Evolutionary conservation across 2,113 vertebrate species (phyloP).

Genomic region (Tyrannus savana): DNA sequence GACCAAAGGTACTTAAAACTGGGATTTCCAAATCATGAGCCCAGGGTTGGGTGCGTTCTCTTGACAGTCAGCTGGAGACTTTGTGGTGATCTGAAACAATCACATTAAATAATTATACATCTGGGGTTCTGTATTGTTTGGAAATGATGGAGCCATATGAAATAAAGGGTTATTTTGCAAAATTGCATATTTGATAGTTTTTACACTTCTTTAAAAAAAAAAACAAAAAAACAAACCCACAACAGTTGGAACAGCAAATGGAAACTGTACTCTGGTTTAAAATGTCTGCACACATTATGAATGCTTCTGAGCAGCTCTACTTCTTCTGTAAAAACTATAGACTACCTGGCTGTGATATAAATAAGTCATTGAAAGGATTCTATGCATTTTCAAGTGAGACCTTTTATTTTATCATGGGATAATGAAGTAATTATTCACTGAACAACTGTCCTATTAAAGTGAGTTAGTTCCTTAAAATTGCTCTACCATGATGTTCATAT

Average conservation of each 20-base stretch:
- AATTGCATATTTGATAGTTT: slow-evolving; percentile 63
- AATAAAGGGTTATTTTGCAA: slow-evolving; percentile 68
- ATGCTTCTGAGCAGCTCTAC: slow-evolving; percentile 43
- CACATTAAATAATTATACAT: neutral
- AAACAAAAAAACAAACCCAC: neutral
- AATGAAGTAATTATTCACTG: slow-evolving; percentile 34
- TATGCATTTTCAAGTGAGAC: slow-evolving; percentile 58
- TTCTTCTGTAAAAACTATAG: slow-evolving; percentile 52
- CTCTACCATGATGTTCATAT: slow-evolving; percentile 33
- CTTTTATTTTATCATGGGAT: slow-evolving; percentile 33
- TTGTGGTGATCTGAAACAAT: slow-evolving; percentile 10
- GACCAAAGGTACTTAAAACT: slow-evolving; percentile 73
- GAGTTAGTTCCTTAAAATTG: slow-evolving; percentile 40
- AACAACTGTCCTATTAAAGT: slow-evolving; percentile 42
- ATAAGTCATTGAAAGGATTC: slow-evolving; percentile 6
- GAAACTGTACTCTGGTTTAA: slow-evolving; percentile 33
- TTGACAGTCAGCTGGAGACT: slow-evolving; percentile 8
- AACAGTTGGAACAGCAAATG: slow-evolving; percentile 44
- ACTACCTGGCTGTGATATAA: slow-evolving; percentile 39
- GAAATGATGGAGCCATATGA: slow-evolving; percentile 61
- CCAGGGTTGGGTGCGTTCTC: neutral
- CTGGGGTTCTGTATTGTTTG: slow-evolving; percentile 34
- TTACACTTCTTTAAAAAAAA: slow-evolving; percentile 56
- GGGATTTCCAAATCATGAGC: slow-evolving; percentile 27
- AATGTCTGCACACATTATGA: slow-evolving; percentile 10